Evolutionary conservation across 1,140 invertebrate genomes (phyloP).

Genomic region (Alviniconcha marisindica): DNA sequence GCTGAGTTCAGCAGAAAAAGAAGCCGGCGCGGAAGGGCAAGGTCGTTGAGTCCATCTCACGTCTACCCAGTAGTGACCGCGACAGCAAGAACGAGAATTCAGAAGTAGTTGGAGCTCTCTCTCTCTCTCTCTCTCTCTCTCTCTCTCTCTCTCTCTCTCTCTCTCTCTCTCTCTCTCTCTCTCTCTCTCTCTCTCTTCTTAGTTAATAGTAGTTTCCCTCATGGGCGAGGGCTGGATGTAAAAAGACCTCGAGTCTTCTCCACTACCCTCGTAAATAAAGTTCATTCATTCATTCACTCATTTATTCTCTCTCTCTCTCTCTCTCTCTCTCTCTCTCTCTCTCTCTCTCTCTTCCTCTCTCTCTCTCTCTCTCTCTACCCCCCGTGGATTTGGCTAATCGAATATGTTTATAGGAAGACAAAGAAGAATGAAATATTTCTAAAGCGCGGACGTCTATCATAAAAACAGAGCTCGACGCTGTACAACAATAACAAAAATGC

Average conservation of each 20-base stretch:
- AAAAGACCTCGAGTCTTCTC: too few species aligned
- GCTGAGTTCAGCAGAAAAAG: not conserved
- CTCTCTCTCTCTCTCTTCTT: not conserved
- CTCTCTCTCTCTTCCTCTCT: not conserved
- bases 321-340: not conserved
- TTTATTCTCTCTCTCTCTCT: not conserved
- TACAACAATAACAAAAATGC: not conserved
- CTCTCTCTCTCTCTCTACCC: slow-evolving; percentile 2
- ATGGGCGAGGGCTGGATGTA: not conserved
- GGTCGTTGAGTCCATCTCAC: not conserved
- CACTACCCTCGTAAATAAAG: too few species aligned
- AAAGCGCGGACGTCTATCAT: not conserved
- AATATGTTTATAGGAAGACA: too few species aligned
- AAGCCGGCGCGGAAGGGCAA: too few species aligned
- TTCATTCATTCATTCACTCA: not conserved
- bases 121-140: not conserved
- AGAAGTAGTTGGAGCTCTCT: too few species aligned
- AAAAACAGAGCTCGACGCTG: not conserved
- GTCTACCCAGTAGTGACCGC: not conserved
- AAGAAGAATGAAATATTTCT: not conserved
- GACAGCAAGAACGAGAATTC: not conserved
- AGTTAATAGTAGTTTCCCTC: not conserved
- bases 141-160: not conserved
- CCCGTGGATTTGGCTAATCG: not conserved
- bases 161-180: too few species aligned